Percentiles rank a stretch among this genome's conserved stretches.
These are phyloP conservation scores for Sinocyclocheilus anshuiensis DNA, from an alignment of 2,113 vertebrate species.

Conservation along the genomic window DNA sequence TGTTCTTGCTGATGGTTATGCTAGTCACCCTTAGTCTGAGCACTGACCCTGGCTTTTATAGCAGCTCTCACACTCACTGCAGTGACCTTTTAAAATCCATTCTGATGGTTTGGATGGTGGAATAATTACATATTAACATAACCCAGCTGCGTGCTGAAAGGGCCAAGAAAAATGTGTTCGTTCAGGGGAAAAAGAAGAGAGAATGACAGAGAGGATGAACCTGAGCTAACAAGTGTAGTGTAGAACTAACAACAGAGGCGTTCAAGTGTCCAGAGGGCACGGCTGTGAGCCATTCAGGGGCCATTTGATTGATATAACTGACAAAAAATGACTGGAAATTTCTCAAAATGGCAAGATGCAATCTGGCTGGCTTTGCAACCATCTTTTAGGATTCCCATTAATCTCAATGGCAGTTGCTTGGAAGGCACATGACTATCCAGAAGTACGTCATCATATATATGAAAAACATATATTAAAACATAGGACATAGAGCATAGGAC, in stretches of 20 bases:
- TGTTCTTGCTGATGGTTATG: neutral
- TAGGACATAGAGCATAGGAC: no score
- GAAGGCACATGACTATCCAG: neutral
- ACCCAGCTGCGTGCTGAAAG: conserved; percentile 6
- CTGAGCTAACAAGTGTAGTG: neutral
- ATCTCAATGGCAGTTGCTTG: conserved; percentile 8
- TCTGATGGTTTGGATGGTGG: conserved; percentile 1
- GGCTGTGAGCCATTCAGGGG: neutral
- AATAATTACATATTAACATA: conserved; percentile 31
- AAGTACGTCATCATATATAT: neutral
- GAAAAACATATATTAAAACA: no score
- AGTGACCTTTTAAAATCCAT: conserved; percentile 27
- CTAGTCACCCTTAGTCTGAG: neutral
- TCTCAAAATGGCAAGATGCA: neutral
- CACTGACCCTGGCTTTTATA: neutral
- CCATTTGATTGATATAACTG: neutral
- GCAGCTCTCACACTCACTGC: neutral
- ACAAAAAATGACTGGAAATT: neutral
- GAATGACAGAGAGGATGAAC: neutral
- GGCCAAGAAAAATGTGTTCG: neutral
- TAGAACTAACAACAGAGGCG: neutral
- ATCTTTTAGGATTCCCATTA: neutral
- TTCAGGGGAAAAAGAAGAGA: neutral
- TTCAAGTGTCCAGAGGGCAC: neutral
- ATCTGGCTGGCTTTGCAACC: neutral